Conservation (phyloP, 2,113 vertebrate species). For the Psephotus haematonotus region DNA sequence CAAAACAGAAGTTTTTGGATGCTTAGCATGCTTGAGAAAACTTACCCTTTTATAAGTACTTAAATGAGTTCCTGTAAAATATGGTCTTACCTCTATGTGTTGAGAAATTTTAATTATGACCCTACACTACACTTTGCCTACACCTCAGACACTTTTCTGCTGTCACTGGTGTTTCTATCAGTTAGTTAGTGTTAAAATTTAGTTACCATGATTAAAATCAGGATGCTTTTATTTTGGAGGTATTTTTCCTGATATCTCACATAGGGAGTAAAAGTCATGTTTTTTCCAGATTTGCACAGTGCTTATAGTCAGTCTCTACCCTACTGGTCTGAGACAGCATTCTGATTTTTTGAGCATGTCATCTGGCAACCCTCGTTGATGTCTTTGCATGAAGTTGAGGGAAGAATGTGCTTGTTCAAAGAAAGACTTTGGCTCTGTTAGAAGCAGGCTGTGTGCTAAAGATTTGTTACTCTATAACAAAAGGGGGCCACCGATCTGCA, state of each 20-base stretch:
- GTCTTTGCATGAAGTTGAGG: not conserved
- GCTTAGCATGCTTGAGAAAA: not conserved
- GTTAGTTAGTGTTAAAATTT: not conserved
- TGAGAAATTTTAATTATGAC: not conserved
- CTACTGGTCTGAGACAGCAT: not conserved
- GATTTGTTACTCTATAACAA: conserved; percentile 35
- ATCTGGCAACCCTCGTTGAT: not conserved
- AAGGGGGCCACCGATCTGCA: not conserved
- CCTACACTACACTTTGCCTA: not conserved
- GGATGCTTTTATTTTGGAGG: not conserved
- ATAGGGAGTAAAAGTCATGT: not conserved
- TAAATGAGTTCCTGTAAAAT: conserved; percentile 23
- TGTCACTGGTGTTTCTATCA: not conserved
- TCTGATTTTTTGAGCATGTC: not conserved
- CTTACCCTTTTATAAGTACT: not conserved
- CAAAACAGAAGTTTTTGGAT: not conserved
- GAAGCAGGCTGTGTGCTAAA: conserved; percentile 15
- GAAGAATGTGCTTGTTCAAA: conserved; percentile 36
- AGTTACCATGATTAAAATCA: conserved; percentile 4
- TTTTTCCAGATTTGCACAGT: not conserved
- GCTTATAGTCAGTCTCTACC: not conserved
- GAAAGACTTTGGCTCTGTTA: not conserved
- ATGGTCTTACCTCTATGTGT: not conserved
- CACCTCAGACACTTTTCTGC: conserved; percentile 1
- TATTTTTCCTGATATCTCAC: not conserved